A percentile compares a stretch with the other conserved stretches of the same genome.
Conservation (phyloP, 2,113 vertebrate genomes). For the Phyllostomus hastatus region DNA sequence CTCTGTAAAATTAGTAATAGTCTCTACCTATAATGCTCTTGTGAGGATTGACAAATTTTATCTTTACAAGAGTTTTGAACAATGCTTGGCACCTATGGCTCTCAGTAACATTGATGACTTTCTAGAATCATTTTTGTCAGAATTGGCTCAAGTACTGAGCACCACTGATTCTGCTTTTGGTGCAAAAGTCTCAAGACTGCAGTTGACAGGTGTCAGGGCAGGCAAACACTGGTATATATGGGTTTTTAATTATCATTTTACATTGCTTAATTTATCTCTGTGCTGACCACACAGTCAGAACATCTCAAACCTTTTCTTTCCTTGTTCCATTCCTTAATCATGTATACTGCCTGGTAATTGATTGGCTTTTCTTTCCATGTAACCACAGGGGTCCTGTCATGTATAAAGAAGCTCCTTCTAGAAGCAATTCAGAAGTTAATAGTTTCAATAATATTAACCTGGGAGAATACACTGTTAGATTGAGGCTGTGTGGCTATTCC, state of each 20-base stretch:
- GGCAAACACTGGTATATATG: neutral
- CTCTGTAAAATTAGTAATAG: neutral
- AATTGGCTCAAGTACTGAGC: neutral
- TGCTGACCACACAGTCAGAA: conserved; percentile 16
- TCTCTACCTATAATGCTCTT: neutral
- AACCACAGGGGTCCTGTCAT: conserved; percentile 21
- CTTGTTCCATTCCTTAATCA: conserved; percentile 10
- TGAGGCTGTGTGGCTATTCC: conserved; percentile 27
- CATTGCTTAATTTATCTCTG: neutral
- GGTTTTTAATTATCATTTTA: neutral
- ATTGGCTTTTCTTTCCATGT: neutral
- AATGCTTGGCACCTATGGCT: neutral
- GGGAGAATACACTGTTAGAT: conserved; percentile 15
- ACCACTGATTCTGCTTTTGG: neutral
- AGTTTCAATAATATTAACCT: conserved; percentile 52
- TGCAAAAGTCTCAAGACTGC: neutral
- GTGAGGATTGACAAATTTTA: conserved; percentile 4
- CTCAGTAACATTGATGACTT: neutral
- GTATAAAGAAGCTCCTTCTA: conserved; percentile 34
- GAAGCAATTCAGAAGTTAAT: conserved; percentile 52
- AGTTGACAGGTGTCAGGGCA: neutral
- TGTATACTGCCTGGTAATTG: neutral
- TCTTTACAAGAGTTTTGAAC: neutral
- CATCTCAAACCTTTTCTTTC: neutral
- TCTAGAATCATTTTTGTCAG: neutral